Base-by-base conservation (phyloP, 1,140 invertebrate species). In the Holotrichia oblita region DNA sequence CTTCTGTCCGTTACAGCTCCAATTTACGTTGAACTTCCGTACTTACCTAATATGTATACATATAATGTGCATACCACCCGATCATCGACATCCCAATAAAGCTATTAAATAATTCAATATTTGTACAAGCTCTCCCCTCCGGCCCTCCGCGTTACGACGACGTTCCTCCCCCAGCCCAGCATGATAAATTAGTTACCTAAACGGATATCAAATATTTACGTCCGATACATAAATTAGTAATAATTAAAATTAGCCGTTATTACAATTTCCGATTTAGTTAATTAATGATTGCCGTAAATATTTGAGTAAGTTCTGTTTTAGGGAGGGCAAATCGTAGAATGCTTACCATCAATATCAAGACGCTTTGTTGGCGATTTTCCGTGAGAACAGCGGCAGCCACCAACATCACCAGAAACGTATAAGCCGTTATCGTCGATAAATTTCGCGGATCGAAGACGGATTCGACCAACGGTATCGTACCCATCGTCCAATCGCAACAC, bases 401-500 rank as follows among this genome's bases (percentile, higher is more conserved):
- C 24, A 96, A 88, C 74, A 90, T 89, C 14, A 89, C 83, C 3
- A 98, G 83, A 7, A 89, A 89, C 0, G 87, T 81, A 82, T 95
- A 95, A 42, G 95, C 92, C 0, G 89, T 88, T 2, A 97, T 7
- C 0, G 97, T 98, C 4, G 92, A 91, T n/a, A 98, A 80, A 89
- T 98, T 99, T 42, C 98, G 90, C 0, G 89, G 84, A 88, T 99
- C 98, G 0, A 89, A 80, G 82, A 97, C 91, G 42, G 92, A 93
- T 78, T 93, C 91, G 10, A 99, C 89, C 10, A 99, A 85, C 0
- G 97, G 95, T 76, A 99, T 93, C 34, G 97, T 98, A 42, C 97
- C 97, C 98, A 99, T 99, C 61, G 97, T 99, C 97, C 97, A 99
- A 89, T 99, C 98, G 88, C 97, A 99, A 89, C 97, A 98, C 14